Evolutionary conservation across 2,888 invertebrate species (phyloP).

Genomic region (Fragum whitleyi): DNA sequence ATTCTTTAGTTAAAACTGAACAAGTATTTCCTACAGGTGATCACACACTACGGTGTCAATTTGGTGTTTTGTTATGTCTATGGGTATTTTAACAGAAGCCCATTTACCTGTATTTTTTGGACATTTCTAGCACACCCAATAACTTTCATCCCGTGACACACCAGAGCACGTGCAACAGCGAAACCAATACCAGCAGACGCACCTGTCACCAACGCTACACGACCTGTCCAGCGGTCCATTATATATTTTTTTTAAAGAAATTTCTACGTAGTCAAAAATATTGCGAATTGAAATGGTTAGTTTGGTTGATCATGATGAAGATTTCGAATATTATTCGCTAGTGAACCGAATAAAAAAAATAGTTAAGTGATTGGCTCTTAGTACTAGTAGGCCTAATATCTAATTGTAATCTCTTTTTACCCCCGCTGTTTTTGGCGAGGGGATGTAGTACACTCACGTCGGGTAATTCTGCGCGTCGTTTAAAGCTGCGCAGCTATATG

Average conservation of each 20-base stretch:
- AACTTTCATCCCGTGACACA: conserved; percentile 86
- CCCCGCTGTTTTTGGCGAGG: too few species aligned
- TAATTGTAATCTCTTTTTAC: too few species aligned
- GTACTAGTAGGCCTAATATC: too few species aligned
- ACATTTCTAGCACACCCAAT: conserved; percentile 87
- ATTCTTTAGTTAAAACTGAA: too few species aligned
- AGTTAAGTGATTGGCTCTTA: too few species aligned
- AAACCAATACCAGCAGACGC: conserved; percentile 81
- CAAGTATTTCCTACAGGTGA: too few species aligned
- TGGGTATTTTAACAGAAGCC: background rate
- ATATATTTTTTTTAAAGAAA: background rate
- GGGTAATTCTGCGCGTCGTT: too few species aligned
- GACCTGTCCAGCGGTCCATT: conserved; percentile 82
- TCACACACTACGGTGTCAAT: too few species aligned
- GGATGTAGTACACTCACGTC: too few species aligned
- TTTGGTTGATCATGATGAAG: background rate
- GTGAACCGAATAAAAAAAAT: background rate
- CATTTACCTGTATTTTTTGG: conserved; percentile 85
- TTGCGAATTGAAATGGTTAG: background rate
- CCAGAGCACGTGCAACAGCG: conserved; percentile 72
- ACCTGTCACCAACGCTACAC: conserved; percentile 82
- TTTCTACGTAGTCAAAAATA: background rate
- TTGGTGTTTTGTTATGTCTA: background rate
- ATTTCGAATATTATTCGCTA: background rate
- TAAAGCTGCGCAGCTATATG: too few species aligned